A percentile compares a stretch with the other conserved stretches of the same genome.
These are phyloP conservation scores for Aricia artaxerxes DNA, from an alignment of 2,888 invertebrate genomes.

Conservation along the genomic window DNA sequence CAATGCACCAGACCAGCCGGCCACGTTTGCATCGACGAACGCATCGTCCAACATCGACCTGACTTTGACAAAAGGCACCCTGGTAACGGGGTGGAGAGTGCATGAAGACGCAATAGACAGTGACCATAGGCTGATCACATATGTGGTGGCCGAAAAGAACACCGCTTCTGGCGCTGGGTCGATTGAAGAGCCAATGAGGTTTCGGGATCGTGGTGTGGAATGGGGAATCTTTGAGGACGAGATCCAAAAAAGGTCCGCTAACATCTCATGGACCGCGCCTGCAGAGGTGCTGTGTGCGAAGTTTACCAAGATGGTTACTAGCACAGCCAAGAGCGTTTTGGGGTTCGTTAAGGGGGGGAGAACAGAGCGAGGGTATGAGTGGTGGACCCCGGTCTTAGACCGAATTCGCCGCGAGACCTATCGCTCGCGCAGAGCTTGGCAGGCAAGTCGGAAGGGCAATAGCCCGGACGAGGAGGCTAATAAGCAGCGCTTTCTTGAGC, in stretches of 20 bases:
- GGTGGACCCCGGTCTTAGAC: slow-evolving; percentile 38
- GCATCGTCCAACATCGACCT: slow-evolving; percentile 45
- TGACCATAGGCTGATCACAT: neutral
- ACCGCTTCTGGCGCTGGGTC: too few species aligned
- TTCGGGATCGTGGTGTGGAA: too few species aligned
- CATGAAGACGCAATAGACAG: slow-evolving; percentile 17
- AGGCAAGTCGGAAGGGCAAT: too few species aligned
- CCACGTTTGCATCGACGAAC: slow-evolving; percentile 36
- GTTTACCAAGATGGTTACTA: slow-evolving; percentile 14
- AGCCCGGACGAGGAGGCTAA: too few species aligned
- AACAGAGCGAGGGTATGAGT: slow-evolving; percentile 35
- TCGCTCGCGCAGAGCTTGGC: too few species aligned
- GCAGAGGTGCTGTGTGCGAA: slow-evolving; percentile 15
- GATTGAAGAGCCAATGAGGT: too few species aligned
- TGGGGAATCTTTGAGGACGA: too few species aligned
- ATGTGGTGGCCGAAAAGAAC: too few species aligned
- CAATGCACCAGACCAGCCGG: slow-evolving; percentile 36
- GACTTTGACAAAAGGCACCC: slow-evolving; percentile 35
- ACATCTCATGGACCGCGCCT: neutral
- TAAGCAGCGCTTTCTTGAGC: neutral
- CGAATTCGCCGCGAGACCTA: slow-evolving; percentile 8
- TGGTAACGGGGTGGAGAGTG: slow-evolving; percentile 38
- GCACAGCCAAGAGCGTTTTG: slow-evolving; percentile 32
- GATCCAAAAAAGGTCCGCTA: too few species aligned
- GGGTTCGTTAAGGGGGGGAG: slow-evolving; percentile 16